A percentile compares a stretch with the other conserved stretches of the same genome.
Evolutionary conservation across 2,797 vertebrate genomes (phyloP).

Genomic region (Luscinia megarhynchos): DNA sequence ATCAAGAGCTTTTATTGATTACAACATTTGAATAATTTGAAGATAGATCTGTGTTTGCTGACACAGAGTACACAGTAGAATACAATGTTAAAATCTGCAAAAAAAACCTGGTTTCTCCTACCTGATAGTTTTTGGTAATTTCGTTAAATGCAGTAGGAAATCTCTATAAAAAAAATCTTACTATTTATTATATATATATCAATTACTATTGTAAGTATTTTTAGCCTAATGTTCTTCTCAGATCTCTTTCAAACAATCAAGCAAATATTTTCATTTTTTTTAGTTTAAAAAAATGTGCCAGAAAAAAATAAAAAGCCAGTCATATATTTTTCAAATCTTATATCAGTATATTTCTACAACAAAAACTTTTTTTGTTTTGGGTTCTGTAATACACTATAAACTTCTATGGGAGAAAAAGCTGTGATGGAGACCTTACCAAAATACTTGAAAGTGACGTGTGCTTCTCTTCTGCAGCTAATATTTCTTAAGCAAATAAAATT

Average conservation of each 20-base stretch:
- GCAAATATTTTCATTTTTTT: not conserved
- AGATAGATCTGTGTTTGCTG: not conserved
- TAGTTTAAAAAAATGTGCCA: not conserved
- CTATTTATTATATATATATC: not conserved
- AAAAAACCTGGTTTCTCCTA: not conserved
- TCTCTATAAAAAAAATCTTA: not conserved
- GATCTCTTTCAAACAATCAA: not conserved
- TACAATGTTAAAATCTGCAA: not conserved
- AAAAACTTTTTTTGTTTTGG: not conserved
- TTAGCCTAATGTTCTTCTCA: not conserved
- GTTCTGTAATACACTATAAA: not conserved
- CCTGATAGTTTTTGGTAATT: not conserved
- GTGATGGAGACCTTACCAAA: not conserved
- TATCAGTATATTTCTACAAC: not conserved
- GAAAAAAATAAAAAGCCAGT: not conserved
- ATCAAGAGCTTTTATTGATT: not conserved
- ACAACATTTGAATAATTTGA: not conserved
- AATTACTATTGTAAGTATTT: not conserved
- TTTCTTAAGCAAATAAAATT: not conserved
- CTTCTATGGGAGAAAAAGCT: not conserved
- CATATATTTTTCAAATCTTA: not conserved
- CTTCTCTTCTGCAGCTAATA: not conserved
- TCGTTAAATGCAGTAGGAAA: not conserved
- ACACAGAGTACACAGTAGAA: not conserved
- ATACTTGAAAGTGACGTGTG: not conserved